Conservation (phyloP, 2,888 invertebrate genomes). For the Idaea aversata region DNA sequence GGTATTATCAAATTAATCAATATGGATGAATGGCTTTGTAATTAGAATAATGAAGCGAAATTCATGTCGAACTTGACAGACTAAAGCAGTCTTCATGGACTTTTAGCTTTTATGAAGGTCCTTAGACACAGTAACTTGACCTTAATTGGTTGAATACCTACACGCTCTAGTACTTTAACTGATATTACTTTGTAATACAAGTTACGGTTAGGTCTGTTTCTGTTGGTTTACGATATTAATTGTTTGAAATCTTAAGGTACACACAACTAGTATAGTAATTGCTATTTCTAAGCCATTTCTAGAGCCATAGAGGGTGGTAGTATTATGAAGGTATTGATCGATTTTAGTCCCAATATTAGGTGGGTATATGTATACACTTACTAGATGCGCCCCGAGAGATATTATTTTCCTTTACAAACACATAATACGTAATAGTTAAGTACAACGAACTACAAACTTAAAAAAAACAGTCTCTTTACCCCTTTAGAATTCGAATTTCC, state of each 20-base stretch:
- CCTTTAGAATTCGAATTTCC: no score
- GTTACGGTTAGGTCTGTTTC: not conserved
- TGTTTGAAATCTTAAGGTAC: not conserved
- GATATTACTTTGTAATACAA: not conserved
- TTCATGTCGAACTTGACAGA: slow-evolving; percentile 1
- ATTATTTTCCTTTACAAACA: no score
- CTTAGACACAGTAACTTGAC: not conserved
- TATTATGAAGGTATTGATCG: no score
- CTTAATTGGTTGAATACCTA: not conserved
- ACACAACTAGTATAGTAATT: not conserved
- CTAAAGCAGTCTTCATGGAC: not conserved
- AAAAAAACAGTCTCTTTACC: no score
- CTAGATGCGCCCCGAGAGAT: no score
- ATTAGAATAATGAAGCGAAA: not conserved
- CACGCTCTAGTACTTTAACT: not conserved
- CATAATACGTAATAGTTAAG: no score
- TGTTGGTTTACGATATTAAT: not conserved
- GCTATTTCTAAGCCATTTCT: no score
- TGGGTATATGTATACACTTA: no score
- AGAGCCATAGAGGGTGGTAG: no score
- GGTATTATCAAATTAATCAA: not conserved
- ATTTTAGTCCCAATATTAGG: no score
- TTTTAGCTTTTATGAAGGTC: not conserved
- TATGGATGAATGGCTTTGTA: not conserved
- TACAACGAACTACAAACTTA: no score